Evolutionary conservation across 2,888 invertebrate genomes (phyloP).

Genomic region (Drosophila sordidula): DNA sequence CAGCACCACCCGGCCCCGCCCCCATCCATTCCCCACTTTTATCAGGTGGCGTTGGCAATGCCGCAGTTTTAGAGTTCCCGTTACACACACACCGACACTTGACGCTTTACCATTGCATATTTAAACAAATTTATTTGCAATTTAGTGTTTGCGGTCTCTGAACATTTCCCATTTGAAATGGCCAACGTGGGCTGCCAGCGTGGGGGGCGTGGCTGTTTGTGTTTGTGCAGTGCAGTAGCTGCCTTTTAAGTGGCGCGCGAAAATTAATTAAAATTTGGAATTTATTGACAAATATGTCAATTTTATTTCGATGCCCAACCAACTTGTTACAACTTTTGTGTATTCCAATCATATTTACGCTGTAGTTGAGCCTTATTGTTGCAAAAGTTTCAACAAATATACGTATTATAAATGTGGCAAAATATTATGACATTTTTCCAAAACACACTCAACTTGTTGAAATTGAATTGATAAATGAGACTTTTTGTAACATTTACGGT

Average conservation of each 20-base stretch:
- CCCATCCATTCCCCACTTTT: neutral
- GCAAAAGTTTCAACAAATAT: neutral
- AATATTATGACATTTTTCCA: slow-evolving; percentile 6
- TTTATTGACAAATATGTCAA: slow-evolving; percentile 76
- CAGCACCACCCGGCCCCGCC: neutral
- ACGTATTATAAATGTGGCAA: neutral
- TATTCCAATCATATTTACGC: slow-evolving; percentile 24
- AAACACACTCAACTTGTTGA: neutral
- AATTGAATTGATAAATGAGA: neutral
- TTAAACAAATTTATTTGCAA: slow-evolving; percentile 78
- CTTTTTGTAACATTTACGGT: neutral
- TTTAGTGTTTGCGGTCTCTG: slow-evolving; percentile 75
- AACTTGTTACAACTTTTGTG: slow-evolving; percentile 9
- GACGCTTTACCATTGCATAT: slow-evolving; percentile 65
- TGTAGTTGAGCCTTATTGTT: slow-evolving; percentile 18
- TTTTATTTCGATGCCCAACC: slow-evolving; percentile 42
- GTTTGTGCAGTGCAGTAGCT: slow-evolving; percentile 29
- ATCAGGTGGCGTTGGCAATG: slow-evolving; percentile 37
- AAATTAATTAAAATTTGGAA: slow-evolving; percentile 77
- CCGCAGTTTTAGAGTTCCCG: slow-evolving; percentile 18
- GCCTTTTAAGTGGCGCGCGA: slow-evolving; percentile 77
- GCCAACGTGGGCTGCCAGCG: neutral
- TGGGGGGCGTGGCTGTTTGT: neutral
- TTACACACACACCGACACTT: slow-evolving; percentile 19
- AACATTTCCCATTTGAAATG: slow-evolving; percentile 46